Evolutionary conservation across 1,140 invertebrate genomes (phyloP).

Genomic region (Bicyclus anynana): DNA sequence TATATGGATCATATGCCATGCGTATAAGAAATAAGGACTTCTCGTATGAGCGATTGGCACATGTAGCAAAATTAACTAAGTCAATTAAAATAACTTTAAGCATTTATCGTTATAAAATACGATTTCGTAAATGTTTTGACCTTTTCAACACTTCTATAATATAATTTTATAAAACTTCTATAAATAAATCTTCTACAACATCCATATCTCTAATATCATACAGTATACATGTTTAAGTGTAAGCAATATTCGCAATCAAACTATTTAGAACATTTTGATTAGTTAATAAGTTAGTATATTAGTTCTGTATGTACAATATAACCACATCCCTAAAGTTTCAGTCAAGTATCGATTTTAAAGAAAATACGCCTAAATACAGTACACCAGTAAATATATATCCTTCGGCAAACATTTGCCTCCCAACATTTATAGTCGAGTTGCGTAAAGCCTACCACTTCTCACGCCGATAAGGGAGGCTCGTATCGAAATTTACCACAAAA

Average conservation of each 20-base stretch:
- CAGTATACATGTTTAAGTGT: too few species aligned
- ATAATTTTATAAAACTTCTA: too few species aligned
- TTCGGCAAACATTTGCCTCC: slow-evolving; percentile 10
- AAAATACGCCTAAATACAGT: not conserved
- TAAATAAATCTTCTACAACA: too few species aligned
- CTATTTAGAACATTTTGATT: not conserved
- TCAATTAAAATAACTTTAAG: too few species aligned
- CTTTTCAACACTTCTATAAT: too few species aligned
- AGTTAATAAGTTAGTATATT: not conserved
- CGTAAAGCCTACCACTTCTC: slow-evolving; percentile 37
- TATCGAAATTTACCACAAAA: slow-evolving; percentile 41
- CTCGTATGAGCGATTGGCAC: too few species aligned
- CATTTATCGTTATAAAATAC: too few species aligned
- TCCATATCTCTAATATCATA: too few species aligned
- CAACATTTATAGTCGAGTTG: slow-evolving; percentile 20
- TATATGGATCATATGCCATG: too few species aligned
- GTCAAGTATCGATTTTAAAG: not conserved
- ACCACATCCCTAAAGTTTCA: not conserved
- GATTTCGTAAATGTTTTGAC: too few species aligned
- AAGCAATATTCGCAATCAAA: not conserved
- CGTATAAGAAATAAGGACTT: too few species aligned
- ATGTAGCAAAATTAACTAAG: too few species aligned
- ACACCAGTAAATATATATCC: slow-evolving; percentile 5
- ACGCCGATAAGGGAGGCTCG: slow-evolving; percentile 34
- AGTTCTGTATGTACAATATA: not conserved